Base-by-base conservation (phyloP, 2,113 vertebrate genomes). In the Rattus rattus region DNA sequence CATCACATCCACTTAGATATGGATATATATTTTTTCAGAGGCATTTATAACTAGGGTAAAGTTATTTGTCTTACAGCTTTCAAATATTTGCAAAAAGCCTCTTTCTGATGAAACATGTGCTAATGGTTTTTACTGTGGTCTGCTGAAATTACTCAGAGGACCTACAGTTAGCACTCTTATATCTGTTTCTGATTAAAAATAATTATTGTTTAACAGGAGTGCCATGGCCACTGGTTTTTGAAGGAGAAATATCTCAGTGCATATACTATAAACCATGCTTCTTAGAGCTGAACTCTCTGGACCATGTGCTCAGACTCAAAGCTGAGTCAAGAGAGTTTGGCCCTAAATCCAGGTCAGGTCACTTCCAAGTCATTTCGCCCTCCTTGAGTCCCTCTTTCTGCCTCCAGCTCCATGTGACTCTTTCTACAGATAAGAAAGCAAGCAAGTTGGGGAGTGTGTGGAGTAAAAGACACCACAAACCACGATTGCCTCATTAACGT, bases 391-490 rank as follows among this genome's bases (percentile, higher is more conserved):
- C 61, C 43, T 94, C 91, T 75, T 96, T 73, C 84, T 96, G 87
- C 63, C 43, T 90, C 69, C 13, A 13, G 63, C 47, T 76, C 52
- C 86, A 5, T n/a, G 61, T 76, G 76, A 92, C 72, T 95, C 92
- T 90, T 96, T 94, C 72, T 96, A 84, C 56, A 91, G 33, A 67
- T 2, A 90, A 59, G 39, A 52, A 14, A 36, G 39, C 65, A 85
- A 49, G 49, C 36, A n/a, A 72, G 70, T 19, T 22, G 17, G 70
- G 84, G 77, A 94, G 49, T 93, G 39, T 79, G 70, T 95, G 19
- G 69, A 94, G 80, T 94, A 92, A 94, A 96, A 69, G 26, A 92
- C 8, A 93, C 81, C 59, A 93, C 56, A 96, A 98, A 96, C 43
- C 75, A 96, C 73, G 19, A 94, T 91, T 47, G 88, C 69, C 63